phyloP scores from a whole-genome alignment of 2,113 vertebrate genomes.

The Clupea harengus region DNA sequence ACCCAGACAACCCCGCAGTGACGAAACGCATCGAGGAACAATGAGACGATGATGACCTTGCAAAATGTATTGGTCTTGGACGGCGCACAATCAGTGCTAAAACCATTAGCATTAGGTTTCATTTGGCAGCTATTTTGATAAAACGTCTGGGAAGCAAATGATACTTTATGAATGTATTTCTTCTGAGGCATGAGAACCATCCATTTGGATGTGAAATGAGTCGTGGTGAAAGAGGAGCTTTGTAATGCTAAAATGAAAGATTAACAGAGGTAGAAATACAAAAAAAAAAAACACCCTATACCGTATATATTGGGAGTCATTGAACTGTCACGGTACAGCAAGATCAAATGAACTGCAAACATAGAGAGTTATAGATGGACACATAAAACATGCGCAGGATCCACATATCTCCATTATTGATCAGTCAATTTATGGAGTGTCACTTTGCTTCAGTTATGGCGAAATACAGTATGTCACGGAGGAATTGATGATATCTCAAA shows the following conservation, averaged over 20 bases:
- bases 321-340: slow-evolving; percentile 43
- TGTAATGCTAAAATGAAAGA: slow-evolving; percentile 49
- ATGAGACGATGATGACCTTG: slow-evolving; percentile 24
- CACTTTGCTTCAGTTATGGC: not conserved
- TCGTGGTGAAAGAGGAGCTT: slow-evolving; percentile 26
- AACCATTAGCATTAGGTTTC: slow-evolving; percentile 29
- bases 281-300: slow-evolving; percentile 26
- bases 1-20: not conserved
- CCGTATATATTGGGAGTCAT: slow-evolving; percentile 36
- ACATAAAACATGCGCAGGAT: slow-evolving; percentile 29
- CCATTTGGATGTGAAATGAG: slow-evolving; percentile 41
- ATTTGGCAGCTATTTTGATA: slow-evolving; percentile 20
- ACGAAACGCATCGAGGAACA: not conserved
- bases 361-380: slow-evolving; percentile 43
- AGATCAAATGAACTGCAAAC: slow-evolving; percentile 56
- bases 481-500: slow-evolving; percentile 2
- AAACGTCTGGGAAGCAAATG: slow-evolving; percentile 58
- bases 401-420: slow-evolving; percentile 39
- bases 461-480: slow-evolving; percentile 21
- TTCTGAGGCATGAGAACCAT: slow-evolving; percentile 41
- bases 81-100: slow-evolving; percentile 29
- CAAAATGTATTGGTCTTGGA: slow-evolving; percentile 40
- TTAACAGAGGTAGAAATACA: slow-evolving; percentile 55
- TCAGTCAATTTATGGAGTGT: not conserved
- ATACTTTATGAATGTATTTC: slow-evolving; percentile 52